Evolutionary conservation across 2,113 vertebrate species (phyloP), one percentile per base, ranked within the genome.

Genomic region (Mixornis gularis): DNA sequence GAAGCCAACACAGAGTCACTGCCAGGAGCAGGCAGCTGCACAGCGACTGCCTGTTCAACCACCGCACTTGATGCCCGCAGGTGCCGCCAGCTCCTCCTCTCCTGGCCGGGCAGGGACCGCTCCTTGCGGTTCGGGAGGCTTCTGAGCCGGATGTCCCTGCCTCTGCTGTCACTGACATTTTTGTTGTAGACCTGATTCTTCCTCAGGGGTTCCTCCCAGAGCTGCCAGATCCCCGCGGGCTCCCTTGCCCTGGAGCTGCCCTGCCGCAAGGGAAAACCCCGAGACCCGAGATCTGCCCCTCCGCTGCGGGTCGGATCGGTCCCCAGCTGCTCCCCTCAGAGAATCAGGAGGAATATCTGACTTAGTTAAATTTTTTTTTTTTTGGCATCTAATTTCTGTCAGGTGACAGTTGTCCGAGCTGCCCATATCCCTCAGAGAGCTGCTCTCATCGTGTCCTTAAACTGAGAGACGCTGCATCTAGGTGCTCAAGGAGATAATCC

Each of bases 341-440:
- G 1, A 38, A 38, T 10, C 13, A 38, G 9, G 11, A 72, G 7
- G n/a, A 46, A 53, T 2, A 4, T 21, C 27, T 14, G n/a, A 32
- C 21, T 53, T 44, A 9, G 13, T 8, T 12, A 19, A 17, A 38
- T 3, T 7, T 38, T 55, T 56, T 46, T 46, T 46, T 22, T 46
- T 46, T 30, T 16, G 8, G 5, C 17, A 46, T 38, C 22, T n/a
- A 15, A 72, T 63, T 46, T 46, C n/a, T 63, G 22, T 14, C 22
- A 38, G n/a, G 21, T 46, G 22, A 21, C 1, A 0, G 15, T 12
- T 24, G 49, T 55, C 14, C 3, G 18, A 27, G 29, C n/a, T 21
- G 14, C 40, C 17, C 27, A 12, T 22, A 38, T 14, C 3, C 22
- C 22, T 55, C 49, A 64, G 12, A n/a, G 40, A 83, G 29, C 58